Base-by-base conservation (phyloP, 2,888 invertebrate species). In the Synergus itoensis region DNA sequence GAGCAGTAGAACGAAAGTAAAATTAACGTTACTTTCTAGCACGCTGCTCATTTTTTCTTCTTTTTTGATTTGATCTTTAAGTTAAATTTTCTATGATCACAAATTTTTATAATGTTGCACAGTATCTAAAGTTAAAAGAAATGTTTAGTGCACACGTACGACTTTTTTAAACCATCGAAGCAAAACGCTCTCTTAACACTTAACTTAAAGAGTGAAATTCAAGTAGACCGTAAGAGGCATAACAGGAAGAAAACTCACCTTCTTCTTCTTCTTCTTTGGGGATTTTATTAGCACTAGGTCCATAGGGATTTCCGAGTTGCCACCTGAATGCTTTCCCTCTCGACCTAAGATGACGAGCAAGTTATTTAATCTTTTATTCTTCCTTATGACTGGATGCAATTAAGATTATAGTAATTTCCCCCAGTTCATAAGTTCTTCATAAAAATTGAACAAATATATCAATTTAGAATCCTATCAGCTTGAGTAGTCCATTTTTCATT, bases 181-280 rank as follows among this genome's bases (percentile, higher is more conserved):
- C 75, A 78, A 77, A 57, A 57, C 9, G n/a, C 1, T 18, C 18
- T 16, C 16, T 18, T 36, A 64, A 63, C 21, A 36, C 63, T 45
- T 75, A 28, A 41, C 60, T 28, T 28, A 45, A 67, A 82, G 79
- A 83, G 84, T 82, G 85, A 86, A 87, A 87, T 84, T 83, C 77
- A 80, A 79, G 78, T 77, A 77, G 64, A 80, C 57, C 76, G 78
- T 28, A 79, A 81, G 81, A 63, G 79, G 69, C 78, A 40, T 77
- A 87, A 65, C 86, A 86, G 86, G 86, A 88, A 88, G 85, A 79
- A 86, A 86, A 87, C 82, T 84, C 78, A 57, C 64, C 48, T 43
- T n/a, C n/a, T n/a, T n/a, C n/a, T n/a, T n/a, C n/a, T n/a, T n/a
- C n/a, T n/a, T n/a, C n/a, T n/a, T n/a, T n/a, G n/a, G n/a, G n/a